Evolutionary conservation across 2,888 invertebrate genomes (phyloP), one percentile per base, ranked within the genome.

Genomic region (Spicauda simplicius): DNA sequence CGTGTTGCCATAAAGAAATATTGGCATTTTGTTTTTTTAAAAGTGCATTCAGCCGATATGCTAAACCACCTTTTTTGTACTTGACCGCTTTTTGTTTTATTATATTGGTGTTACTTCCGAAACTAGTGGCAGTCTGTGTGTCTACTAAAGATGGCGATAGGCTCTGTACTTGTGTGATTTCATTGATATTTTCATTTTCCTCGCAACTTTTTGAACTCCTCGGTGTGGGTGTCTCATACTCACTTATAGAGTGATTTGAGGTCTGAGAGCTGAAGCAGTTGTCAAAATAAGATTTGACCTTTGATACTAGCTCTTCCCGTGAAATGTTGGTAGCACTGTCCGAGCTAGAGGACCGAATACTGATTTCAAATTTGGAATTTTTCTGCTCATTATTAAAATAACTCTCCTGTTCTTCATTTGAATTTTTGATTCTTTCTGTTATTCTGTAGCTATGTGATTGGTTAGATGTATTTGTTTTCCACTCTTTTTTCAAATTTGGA

Each of bases 1-100:
- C 94, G 74, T 95, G 94, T 78, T 93, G 88, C 94, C 94, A 94
- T 63, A 94, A 82, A 37, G 89, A 88, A 63, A 90, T 70, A 70
- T 82, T 86, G 0, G 90, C 86, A 65, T 83, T 90, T 77, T 93
- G 92, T 77, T 91, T 91, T 80, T 89, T 90, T 70, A 94, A 72
- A 12, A 93, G 77, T 50, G 74, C 79, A 73, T 89, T 85, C 19
- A 94, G 75, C 48, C 93, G 82, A 70, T 81, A 79, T 30, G 93
- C 92, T 41, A 94, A 70, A 0, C 94, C 93, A 72, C 88, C 89
- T 73, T 92, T 94, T 78, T 91, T 94, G 71, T 88, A 93, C 61
- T 80, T 86, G 0, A 81, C 68, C 64, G 87, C 89, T 72, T 86
- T 91, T 18, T 73, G 70, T 65, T 71, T 82, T 59, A 14, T 48